Conservation (phyloP, 30 jellyfish, hydroid and myxozoan species). For the Hydractinia echinata region DNA sequence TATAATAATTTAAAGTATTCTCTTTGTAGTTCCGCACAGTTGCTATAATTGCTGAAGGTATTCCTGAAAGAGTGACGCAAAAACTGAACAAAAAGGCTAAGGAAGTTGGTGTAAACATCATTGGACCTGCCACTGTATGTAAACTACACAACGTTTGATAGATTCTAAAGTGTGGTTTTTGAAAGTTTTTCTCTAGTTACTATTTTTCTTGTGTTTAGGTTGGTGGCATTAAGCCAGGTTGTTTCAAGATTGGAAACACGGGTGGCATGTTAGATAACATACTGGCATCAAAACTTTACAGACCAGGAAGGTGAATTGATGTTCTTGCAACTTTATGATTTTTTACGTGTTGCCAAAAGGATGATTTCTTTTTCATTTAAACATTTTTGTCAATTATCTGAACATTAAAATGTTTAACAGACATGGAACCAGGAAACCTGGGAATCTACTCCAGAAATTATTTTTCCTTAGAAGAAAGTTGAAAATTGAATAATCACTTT, state of each 20-base stretch:
- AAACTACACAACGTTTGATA: not conserved
- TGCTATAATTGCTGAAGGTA: slow-evolving; percentile 98
- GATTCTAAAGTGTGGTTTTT: not conserved
- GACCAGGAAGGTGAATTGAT: slow-evolving; percentile 91
- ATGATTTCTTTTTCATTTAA: too few relatives aligned
- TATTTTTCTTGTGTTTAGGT: slow-evolving; percentile 47
- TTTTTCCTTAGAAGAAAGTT: not conserved
- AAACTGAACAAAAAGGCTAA: slow-evolving; percentile 68
- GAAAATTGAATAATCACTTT: not conserved
- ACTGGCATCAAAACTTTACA: slow-evolving; percentile 95
- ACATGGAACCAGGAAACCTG: too few relatives aligned
- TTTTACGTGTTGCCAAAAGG: too few relatives aligned
- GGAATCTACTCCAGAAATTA: too few relatives aligned
- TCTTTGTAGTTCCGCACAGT: slow-evolving; percentile 68
- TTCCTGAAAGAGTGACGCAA: slow-evolving; percentile 95
- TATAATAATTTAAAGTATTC: not conserved
- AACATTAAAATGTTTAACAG: too few relatives aligned
- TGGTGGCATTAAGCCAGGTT: slow-evolving; percentile 99
- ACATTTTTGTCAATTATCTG: too few relatives aligned
- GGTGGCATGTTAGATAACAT: slow-evolving; percentile 98
- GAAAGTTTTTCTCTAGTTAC: not conserved
- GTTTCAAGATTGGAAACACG: slow-evolving; percentile 93
- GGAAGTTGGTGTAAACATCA: slow-evolving; percentile 71
- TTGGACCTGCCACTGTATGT: slow-evolving; percentile 98
- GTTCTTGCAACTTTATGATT: not conserved